Conservation (phyloP, 2,113 vertebrate species). For the Romanogobio albipinnatus region DNA sequence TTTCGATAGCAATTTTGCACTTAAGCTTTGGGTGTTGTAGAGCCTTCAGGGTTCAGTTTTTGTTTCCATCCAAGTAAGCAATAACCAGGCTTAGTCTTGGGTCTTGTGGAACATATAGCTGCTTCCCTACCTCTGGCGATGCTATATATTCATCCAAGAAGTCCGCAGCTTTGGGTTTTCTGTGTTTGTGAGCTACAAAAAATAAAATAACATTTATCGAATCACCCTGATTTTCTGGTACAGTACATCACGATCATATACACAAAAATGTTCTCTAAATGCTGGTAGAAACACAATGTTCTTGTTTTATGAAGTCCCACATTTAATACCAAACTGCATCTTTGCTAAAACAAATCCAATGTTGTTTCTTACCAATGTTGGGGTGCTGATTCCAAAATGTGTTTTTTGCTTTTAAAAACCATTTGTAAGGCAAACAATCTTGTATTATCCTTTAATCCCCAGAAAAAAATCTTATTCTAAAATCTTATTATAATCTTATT, state of each 20-base stretch:
- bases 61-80: slow-evolving; percentile 22
- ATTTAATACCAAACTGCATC: background rate
- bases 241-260: background rate
- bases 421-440: too few relatives aligned
- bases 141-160: background rate
- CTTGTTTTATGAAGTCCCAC: background rate
- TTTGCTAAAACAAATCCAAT: too few relatives aligned
- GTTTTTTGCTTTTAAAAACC: too few relatives aligned
- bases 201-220: background rate
- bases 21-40: background rate
- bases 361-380: too few relatives aligned
- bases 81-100: slow-evolving; percentile 21
- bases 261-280: background rate
- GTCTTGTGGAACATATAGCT: background rate
- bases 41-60: slow-evolving; percentile 12
- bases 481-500: too few relatives aligned
- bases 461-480: too few relatives aligned
- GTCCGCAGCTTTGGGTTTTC: background rate
- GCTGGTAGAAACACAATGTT: background rate
- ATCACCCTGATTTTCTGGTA: background rate
- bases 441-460: too few relatives aligned
- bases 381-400: too few relatives aligned
- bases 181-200: background rate
- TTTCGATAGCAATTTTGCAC: slow-evolving; percentile 16
- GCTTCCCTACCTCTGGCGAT: background rate